phyloP scores from a whole-genome alignment of 2,888 invertebrate species.

The Tillus elongatus region DNA sequence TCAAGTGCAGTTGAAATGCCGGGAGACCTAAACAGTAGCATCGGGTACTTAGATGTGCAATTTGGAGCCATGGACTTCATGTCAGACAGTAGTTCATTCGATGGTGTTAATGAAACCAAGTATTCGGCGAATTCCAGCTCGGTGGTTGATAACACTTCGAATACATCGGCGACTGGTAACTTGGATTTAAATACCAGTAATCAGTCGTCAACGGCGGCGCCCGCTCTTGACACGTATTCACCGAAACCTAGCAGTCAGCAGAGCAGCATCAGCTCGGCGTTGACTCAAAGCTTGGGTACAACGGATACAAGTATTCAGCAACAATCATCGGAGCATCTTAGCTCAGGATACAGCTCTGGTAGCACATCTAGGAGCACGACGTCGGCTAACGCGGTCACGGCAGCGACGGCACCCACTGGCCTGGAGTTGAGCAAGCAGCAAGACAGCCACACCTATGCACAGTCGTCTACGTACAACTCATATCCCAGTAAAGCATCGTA shows the following conservation, averaged over 20 bases:
- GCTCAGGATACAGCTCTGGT: conserved; percentile 34
- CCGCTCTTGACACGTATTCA: conserved; percentile 43
- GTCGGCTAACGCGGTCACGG: conserved; percentile 33
- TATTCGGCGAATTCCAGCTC: conserved; percentile 39
- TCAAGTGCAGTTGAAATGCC: conserved; percentile 95
- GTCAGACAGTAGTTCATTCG: conserved; percentile 46
- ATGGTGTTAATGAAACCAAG: conserved; percentile 41
- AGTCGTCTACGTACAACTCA: conserved; percentile 40
- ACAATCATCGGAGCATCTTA: conserved; percentile 38
- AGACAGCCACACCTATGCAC: conserved; percentile 41
- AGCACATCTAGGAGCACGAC: conserved; percentile 37
- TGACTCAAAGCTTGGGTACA: conserved; percentile 39
- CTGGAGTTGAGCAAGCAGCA: conserved; percentile 35
- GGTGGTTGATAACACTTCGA: conserved; percentile 28
- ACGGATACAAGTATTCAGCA: conserved; percentile 41
- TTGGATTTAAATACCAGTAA: conserved; percentile 42
- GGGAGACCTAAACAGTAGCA: conserved; percentile 68
- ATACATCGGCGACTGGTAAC: conserved; percentile 32
- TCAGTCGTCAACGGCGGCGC: conserved; percentile 42
- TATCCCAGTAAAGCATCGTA: conserved; percentile 38
- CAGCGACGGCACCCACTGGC: conserved; percentile 22
- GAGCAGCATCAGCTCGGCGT: conserved; percentile 41
- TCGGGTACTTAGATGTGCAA: conserved; percentile 80
- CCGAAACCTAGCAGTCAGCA: conserved; percentile 34
- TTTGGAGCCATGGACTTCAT: conserved; percentile 82